A percentile compares a stretch with the other conserved stretches of the same genome.
These are phyloP conservation scores for Cynodonichthys magdalenae DNA, from an alignment of 2,797 vertebrate genomes.

Conservation along the genomic window DNA sequence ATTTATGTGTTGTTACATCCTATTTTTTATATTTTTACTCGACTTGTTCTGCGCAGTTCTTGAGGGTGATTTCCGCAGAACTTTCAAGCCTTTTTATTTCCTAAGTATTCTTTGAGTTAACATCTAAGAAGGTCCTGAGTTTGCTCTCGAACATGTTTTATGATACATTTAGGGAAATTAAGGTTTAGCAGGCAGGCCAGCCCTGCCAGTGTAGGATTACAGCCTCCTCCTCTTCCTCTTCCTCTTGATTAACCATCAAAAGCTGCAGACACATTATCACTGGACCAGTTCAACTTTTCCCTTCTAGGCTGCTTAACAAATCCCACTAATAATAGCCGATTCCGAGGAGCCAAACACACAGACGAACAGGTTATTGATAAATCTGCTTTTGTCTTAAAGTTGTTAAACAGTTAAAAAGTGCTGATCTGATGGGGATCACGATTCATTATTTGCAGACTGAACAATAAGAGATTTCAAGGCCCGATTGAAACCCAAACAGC, in stretches of 20 bases:
- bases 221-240: constrained; percentile 57
- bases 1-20: rapidly evolving
- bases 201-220: constrained; percentile 72
- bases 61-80: not conserved
- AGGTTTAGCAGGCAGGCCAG: constrained; percentile 30
- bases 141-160: not conserved
- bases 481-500: too few relatives aligned
- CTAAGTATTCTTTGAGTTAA: too few relatives aligned
- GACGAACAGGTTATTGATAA: too few relatives aligned
- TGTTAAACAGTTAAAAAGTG: too few relatives aligned
- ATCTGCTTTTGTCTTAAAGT: too few relatives aligned
- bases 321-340: not conserved
- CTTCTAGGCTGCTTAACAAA: not conserved
- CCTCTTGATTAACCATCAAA: constrained; percentile 23
- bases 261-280: constrained; percentile 4
- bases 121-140: not conserved
- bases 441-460: too few relatives aligned
- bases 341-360: not conserved
- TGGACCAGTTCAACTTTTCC: constrained; percentile 1
- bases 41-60: not conserved
- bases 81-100: too few relatives aligned
- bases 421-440: too few relatives aligned
- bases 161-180: not conserved
- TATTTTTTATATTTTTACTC: not conserved
- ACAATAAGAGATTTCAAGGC: too few relatives aligned